Base-by-base conservation (phyloP, 2,797 vertebrate genomes). In the Salmo trutta region DNA sequence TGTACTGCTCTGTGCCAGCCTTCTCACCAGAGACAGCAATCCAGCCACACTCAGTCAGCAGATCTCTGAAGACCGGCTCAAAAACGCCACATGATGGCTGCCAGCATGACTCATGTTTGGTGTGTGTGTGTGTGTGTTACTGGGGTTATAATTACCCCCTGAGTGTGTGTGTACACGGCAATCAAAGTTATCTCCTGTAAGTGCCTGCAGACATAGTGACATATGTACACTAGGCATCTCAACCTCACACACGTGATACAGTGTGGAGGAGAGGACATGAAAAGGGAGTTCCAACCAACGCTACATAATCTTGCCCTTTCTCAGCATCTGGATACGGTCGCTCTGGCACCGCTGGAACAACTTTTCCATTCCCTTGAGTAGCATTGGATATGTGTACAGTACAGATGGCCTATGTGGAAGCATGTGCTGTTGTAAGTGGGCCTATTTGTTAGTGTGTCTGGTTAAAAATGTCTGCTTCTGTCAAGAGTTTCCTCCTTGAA, bases 41-140 rank as follows among this genome's bases (percentile, higher is more conserved):
- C n/a, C 64, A 85, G 79, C 80, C 77, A 70, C 66, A 79, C 79
- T 62, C 41, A 47, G 41, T 14, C 47, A 19, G 84, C 81, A 47
- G 70, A 21, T 73, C 76, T 82, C 65, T 82, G 76, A 79, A 88
- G 82, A 59, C 56, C 17, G 29, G 65, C 86, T 89, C 82, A 88
- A 85, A 90, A 84, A 75, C 84, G 27, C 77, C 3, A 68, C 84
- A 81, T 69, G 83, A 85, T 8, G 79, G 67, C 85, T 78, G 85
- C 84, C 81, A 83, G 41, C 10, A 47, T 47, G 75, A 80, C 68
- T 88, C 71, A 72, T 66, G 21, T 29, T 66, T 65, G 51, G 73
- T 73, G 69, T 29, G 24, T 66, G 1, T 82, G n/a, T n/a, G n/a
- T n/a, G 69, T 84, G 84, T 76, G 76, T 62, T 86, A 79, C 73